Conservation (phyloP, 2,888 invertebrate species). For the Plagodis dolabraria region DNA sequence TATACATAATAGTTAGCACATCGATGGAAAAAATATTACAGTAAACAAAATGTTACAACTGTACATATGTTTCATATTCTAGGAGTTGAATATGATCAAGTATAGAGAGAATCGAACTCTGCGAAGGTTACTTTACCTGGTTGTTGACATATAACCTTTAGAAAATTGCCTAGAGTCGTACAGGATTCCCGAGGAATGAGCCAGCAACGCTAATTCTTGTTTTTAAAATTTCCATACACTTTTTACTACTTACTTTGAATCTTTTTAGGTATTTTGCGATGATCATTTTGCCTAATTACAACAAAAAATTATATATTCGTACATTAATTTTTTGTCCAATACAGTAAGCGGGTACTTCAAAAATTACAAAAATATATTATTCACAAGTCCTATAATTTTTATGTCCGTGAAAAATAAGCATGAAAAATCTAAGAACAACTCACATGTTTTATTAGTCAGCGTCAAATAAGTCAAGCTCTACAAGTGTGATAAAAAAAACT, state of each 20-base stretch:
- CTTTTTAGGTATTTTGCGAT: slow-evolving; percentile 1
- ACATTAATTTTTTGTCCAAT: too few relatives aligned
- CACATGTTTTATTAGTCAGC: too few relatives aligned
- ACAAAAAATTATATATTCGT: background rate
- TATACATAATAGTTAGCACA: too few relatives aligned
- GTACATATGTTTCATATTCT: too few relatives aligned
- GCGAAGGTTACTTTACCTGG: slow-evolving; percentile 49
- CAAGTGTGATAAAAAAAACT: too few relatives aligned
- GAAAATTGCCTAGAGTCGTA: slow-evolving; percentile 58
- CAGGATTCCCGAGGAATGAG: slow-evolving; percentile 48
- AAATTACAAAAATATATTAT: too few relatives aligned
- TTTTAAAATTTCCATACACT: slow-evolving; percentile 9
- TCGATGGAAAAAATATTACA: too few relatives aligned
- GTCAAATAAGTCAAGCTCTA: too few relatives aligned
- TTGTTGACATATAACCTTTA: slow-evolving; percentile 81
- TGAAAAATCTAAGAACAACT: background rate
- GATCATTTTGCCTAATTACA: slow-evolving; percentile 5
- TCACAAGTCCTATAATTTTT: background rate
- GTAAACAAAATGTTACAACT: too few relatives aligned
- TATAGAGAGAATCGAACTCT: slow-evolving; percentile 33
- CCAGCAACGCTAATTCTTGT: slow-evolving; percentile 25
- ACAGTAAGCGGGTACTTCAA: too few relatives aligned
- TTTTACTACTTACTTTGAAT: slow-evolving; percentile 17
- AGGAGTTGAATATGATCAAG: background rate
- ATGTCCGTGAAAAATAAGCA: slow-evolving; percentile 2